These are phyloP conservation scores for Rissa tridactyla DNA, from an alignment of 2,113 vertebrate species.

Conservation along the genomic window DNA sequence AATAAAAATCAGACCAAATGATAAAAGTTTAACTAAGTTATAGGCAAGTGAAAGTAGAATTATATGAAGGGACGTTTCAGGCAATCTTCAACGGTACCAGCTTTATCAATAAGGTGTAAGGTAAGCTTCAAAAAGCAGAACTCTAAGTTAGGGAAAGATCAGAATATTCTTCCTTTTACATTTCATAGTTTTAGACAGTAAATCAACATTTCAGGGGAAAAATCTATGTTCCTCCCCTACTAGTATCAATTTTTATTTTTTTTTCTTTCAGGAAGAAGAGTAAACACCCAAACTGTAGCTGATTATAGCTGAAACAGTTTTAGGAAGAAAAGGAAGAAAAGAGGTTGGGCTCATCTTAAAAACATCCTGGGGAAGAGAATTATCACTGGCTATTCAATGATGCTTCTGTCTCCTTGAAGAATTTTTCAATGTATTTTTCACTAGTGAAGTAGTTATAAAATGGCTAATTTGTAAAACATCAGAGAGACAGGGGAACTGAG, in stretches of 20 bases:
- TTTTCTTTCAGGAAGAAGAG: background rate
- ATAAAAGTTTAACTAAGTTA: background rate
- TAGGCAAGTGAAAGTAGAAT: background rate
- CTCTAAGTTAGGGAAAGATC: background rate
- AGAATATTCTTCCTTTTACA: background rate
- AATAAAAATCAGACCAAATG: background rate
- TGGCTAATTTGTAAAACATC: background rate
- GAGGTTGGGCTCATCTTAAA: background rate
- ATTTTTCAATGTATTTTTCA: background rate
- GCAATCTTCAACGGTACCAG: background rate
- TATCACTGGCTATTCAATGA: background rate
- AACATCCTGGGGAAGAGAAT: background rate
- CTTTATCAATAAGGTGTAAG: background rate
- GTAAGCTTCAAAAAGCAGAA: background rate
- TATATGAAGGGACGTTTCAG: background rate
- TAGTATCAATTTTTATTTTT: background rate
- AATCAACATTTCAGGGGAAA: background rate
- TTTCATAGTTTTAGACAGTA: background rate
- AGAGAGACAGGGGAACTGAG: background rate
- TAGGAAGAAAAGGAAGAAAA: background rate
- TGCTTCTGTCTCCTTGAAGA: background rate
- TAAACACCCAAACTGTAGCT: background rate
- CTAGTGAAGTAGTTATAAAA: background rate
- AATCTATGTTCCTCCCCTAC: background rate
- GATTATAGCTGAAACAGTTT: background rate